A percentile compares a stretch with the other conserved stretches of the same genome.
These are phyloP conservation scores for Blastobasis lacticolella DNA, from an alignment of 2,888 invertebrate species.

Conservation along the genomic window DNA sequence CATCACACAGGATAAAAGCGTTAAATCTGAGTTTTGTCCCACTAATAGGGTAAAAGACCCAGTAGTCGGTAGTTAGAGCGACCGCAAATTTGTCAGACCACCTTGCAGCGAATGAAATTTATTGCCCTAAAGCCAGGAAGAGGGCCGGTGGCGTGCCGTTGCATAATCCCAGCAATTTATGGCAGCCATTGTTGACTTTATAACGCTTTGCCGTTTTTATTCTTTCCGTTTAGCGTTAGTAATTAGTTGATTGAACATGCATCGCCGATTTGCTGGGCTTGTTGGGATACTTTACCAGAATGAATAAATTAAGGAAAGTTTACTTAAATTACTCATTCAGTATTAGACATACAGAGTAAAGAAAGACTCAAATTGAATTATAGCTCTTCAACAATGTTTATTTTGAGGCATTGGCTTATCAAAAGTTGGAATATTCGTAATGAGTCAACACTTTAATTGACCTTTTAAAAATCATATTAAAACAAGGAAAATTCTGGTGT, in stretches of 20 bases:
- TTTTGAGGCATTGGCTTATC: too few species aligned
- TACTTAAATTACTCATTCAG: not conserved
- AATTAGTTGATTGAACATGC: constrained; percentile 1
- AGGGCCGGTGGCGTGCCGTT: constrained; percentile 64
- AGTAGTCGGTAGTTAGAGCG: constrained; percentile 39
- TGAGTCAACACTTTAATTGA: too few species aligned
- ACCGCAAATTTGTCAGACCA: constrained; percentile 74
- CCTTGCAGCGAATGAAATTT: constrained; percentile 70
- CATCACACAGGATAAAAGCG: too few species aligned
- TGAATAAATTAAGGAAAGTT: not conserved
- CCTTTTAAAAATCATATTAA: too few species aligned
- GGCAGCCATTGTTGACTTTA: constrained; percentile 55
- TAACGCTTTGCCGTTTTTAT: constrained; percentile 51
- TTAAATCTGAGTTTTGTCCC: not conserved
- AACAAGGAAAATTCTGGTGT: too few species aligned
- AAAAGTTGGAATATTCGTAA: too few species aligned
- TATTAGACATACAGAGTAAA: too few species aligned
- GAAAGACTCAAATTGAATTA: too few species aligned
- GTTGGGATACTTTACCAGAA: not conserved
- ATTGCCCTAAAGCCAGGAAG: constrained; percentile 63
- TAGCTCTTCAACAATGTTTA: too few species aligned
- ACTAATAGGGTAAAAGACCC: constrained; percentile 38
- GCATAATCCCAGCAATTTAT: constrained; percentile 70
- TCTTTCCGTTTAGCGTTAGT: constrained; percentile 31
- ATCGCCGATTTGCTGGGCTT: not conserved